Evolutionary conservation across 2,113 vertebrate genomes (phyloP).

Genomic region (Apaloderma vittatum): DNA sequence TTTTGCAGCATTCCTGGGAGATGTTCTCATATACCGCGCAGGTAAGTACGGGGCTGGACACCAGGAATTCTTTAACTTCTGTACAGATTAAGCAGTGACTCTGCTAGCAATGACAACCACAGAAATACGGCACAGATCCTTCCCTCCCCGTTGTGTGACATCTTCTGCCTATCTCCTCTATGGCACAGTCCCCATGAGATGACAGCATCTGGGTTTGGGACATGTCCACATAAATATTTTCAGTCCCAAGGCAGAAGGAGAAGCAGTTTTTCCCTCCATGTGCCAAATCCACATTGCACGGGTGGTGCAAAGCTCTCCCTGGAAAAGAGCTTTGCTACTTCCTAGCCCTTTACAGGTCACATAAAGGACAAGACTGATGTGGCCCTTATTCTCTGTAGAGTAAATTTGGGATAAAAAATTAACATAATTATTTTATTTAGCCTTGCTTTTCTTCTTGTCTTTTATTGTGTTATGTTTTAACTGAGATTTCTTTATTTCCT

Average conservation of each 20-base stretch:
- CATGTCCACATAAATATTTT: neutral
- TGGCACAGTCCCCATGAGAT: rapidly evolving
- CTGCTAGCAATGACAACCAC: neutral
- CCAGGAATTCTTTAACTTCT: neutral
- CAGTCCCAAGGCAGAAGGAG: neutral
- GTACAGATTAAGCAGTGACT: neutral
- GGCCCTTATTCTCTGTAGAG: neutral
- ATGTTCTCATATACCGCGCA: neutral
- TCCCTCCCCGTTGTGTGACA: neutral
- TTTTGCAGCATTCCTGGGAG: conserved; percentile 19
- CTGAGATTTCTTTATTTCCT: conserved; percentile 62
- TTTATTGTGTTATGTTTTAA: conserved; percentile 58
- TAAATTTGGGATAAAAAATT: conserved; percentile 28
- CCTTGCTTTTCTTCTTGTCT: conserved; percentile 37
- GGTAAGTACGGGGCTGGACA: neutral
- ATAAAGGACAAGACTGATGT: conserved; percentile 33
- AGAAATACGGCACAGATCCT: neutral
- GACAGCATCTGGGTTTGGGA: neutral
- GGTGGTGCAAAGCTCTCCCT: neutral
- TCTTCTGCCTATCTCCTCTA: neutral
- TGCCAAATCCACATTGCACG: neutral
- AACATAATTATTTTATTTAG: conserved; percentile 48
- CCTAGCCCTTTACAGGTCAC: conserved; percentile 4
- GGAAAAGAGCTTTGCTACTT: neutral
- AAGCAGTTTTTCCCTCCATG: neutral